phyloP scores from a whole-genome alignment of 2,888 invertebrate genomes.

The Caenorhabditis sp. region DNA sequence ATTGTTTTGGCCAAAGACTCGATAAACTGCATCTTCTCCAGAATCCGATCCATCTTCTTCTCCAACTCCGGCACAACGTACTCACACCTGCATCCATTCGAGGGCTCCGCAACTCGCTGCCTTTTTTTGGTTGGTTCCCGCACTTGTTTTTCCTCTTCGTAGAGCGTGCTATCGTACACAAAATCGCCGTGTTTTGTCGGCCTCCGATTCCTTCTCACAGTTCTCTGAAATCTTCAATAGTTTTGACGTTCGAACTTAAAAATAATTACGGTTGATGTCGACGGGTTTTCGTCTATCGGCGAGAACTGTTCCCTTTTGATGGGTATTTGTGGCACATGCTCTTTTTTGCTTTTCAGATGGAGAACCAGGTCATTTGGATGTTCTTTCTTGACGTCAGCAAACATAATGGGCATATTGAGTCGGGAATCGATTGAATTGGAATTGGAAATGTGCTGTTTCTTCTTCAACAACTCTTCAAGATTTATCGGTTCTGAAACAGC shows the following conservation, averaged over 20 bases:
- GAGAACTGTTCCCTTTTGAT: no score
- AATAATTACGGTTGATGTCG: neutral
- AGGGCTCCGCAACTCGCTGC: neutral
- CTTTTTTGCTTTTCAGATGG: neutral
- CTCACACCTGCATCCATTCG: constrained; percentile 20
- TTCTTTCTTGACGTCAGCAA: no score
- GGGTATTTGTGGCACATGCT: no score
- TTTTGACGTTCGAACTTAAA: neutral
- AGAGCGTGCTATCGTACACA: neutral
- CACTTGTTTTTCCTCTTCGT: neutral
- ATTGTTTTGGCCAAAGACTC: constrained; percentile 14
- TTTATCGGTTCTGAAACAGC: constrained; percentile 8
- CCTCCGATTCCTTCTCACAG: constrained; percentile 7
- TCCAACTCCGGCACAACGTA: constrained; percentile 13
- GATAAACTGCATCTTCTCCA: constrained; percentile 14
- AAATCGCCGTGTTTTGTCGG: neutral
- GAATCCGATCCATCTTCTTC: constrained; percentile 9
- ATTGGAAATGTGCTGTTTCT: neutral
- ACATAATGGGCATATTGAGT: no score
- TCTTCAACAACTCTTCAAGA: constrained; percentile 1
- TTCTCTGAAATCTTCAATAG: neutral
- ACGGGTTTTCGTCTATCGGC: neutral
- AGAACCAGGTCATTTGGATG: neutral
- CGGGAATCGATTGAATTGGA: neutral
- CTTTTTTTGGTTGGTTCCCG: neutral